A percentile compares a stretch with the other conserved stretches of the same genome.
These are phyloP conservation scores for Lepidochitona cinerea DNA, from an alignment of 2,888 invertebrate species.

Conservation along the genomic window DNA sequence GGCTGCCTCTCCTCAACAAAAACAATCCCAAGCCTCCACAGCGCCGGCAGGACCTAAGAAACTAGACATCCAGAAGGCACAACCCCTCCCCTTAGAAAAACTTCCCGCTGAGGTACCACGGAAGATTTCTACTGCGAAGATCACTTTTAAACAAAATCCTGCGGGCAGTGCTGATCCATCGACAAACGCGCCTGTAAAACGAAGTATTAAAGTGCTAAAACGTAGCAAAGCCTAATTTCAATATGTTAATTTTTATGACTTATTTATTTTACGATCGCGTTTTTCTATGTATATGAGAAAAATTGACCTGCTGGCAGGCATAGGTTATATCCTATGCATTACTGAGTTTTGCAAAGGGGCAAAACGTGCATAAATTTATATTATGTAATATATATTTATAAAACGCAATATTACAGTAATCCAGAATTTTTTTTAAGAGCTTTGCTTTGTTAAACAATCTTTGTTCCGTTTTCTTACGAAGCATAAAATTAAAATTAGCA, in stretches of 20 bases:
- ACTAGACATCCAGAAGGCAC: neutral
- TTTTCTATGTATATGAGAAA: too few relatives aligned
- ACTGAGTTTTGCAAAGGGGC: too few relatives aligned
- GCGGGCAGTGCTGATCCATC: neutral
- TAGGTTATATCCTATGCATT: too few relatives aligned
- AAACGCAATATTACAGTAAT: too few relatives aligned
- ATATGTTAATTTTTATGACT: neutral
- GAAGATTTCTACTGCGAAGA: neutral
- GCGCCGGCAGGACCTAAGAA: neutral
- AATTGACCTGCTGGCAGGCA: too few relatives aligned
- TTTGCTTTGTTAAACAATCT: too few relatives aligned
- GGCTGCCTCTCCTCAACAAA: neutral
- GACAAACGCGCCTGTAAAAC: neutral
- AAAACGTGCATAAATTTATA: too few relatives aligned
- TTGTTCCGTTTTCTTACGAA: too few relatives aligned
- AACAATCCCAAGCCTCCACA: neutral
- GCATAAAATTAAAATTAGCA: too few relatives aligned
- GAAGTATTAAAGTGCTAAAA: neutral
- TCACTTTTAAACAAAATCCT: slow-evolving; percentile 1
- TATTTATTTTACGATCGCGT: too few relatives aligned
- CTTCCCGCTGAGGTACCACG: neutral
- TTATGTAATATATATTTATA: too few relatives aligned
- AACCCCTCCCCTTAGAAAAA: neutral
- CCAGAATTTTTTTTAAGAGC: too few relatives aligned
- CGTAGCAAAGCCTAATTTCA: neutral